phyloP scores from a whole-genome alignment of 2,888 invertebrate genomes.

The Dolichomitus sp. region DNA sequence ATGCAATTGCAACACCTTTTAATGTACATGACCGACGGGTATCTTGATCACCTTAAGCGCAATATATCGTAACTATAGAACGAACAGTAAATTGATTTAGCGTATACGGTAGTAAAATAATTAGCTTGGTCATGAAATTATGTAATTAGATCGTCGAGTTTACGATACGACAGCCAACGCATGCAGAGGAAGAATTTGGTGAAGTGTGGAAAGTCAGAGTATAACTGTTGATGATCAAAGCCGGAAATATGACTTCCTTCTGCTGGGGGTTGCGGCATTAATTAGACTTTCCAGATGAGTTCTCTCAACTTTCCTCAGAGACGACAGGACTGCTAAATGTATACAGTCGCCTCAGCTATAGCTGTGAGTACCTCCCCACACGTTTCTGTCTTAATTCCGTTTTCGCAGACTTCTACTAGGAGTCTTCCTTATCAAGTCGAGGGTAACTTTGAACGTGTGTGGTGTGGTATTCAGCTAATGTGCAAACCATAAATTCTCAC shows the following conservation, averaged over 20 bases:
- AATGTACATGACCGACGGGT: too few relatives aligned
- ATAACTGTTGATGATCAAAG: constrained; percentile 49
- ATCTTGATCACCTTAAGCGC: too few relatives aligned
- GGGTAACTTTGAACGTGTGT: constrained; percentile 33
- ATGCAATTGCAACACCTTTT: too few relatives aligned
- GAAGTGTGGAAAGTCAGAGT: constrained; percentile 29
- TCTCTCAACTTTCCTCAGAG: constrained; percentile 44
- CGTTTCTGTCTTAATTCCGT: constrained; percentile 19
- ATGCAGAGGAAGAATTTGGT: constrained; percentile 21
- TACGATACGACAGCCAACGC: constrained; percentile 24
- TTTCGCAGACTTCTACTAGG: constrained; percentile 4
- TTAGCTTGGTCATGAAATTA: neutral
- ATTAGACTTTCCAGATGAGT: constrained; percentile 56
- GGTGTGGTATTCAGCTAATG: constrained; percentile 41
- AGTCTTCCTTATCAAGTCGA: constrained; percentile 27
- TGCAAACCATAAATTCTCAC: constrained; percentile 44
- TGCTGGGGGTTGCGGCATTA: constrained; percentile 43
- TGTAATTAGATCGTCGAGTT: neutral
- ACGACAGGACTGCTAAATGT: constrained; percentile 18
- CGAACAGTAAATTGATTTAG: neutral
- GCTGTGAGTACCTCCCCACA: neutral
- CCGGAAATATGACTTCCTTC: constrained; percentile 4
- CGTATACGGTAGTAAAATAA: neutral
- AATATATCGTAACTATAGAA: too few relatives aligned
- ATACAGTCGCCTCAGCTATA: neutral